Evolutionary conservation across 2,113 vertebrate species (phyloP).

Genomic region (Indicator indicator): DNA sequence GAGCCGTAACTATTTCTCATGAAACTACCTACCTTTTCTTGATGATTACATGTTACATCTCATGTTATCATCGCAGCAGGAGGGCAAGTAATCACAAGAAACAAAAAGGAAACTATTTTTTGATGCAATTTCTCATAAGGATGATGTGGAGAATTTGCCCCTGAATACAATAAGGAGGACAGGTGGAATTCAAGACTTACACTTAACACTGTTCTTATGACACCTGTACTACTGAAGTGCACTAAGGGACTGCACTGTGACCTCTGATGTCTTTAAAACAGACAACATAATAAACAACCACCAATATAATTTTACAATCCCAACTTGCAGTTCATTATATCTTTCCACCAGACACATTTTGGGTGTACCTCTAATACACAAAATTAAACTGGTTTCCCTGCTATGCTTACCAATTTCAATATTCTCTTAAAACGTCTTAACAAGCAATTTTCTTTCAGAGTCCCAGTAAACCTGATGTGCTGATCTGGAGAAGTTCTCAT

Average conservation of each 20-base stretch:
- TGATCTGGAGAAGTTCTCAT: background rate
- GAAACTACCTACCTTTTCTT: background rate
- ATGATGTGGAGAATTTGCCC: background rate
- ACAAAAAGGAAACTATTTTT: background rate
- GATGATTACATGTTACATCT: background rate
- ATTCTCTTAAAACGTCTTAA: conserved; percentile 7
- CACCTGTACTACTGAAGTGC: background rate
- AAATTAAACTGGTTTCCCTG: background rate
- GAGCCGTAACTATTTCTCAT: background rate
- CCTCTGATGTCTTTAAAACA: background rate
- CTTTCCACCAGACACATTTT: background rate
- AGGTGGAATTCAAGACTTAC: background rate
- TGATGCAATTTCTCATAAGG: background rate
- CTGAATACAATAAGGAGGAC: background rate
- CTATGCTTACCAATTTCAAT: background rate
- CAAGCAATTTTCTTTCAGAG: conserved; percentile 24
- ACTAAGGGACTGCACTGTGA: background rate
- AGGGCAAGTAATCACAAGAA: background rate
- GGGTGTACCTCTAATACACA: background rate
- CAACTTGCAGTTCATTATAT: background rate
- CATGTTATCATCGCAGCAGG: background rate
- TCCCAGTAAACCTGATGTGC: background rate
- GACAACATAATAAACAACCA: background rate
- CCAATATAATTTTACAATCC: background rate
- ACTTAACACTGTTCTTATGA: background rate